phyloP scores from a whole-genome alignment of 2,888 invertebrate species.

The Ptycholaimellus sp. region DNA sequence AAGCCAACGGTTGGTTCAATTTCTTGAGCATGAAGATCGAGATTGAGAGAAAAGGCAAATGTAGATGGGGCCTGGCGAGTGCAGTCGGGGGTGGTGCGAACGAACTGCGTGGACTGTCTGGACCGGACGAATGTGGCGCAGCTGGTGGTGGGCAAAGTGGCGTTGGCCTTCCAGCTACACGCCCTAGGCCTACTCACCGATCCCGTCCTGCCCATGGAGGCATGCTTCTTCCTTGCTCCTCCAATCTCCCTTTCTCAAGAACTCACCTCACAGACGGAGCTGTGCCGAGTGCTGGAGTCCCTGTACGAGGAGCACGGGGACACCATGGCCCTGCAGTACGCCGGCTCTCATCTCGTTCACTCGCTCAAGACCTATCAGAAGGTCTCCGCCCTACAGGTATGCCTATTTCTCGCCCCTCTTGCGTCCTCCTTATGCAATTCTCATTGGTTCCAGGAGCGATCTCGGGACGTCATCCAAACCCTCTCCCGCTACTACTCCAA shows the following conservation, averaged over 20 bases:
- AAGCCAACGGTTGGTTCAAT: too few species aligned
- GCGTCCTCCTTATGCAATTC: neutral
- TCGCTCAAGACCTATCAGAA: conserved; percentile 45
- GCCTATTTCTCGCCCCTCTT: neutral
- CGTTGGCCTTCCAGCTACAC: conserved; percentile 43
- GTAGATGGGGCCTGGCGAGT: conserved; percentile 7
- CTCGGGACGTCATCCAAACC: conserved; percentile 94
- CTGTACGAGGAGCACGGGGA: conserved; percentile 95
- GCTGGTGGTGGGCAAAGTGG: conserved; percentile 42
- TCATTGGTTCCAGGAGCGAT: conserved; percentile 28
- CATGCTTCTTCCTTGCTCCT: too few species aligned
- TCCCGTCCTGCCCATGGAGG: conserved; percentile 59
- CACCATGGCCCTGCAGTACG: conserved; percentile 81
- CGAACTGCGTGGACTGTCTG: conserved; percentile 94
- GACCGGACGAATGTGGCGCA: conserved; percentile 97
- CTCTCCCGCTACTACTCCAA: conserved; percentile 75
- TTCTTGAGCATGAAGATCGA: too few species aligned
- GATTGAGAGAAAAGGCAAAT: too few species aligned
- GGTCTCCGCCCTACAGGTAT: conserved; percentile 22
- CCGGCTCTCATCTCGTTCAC: conserved; percentile 91
- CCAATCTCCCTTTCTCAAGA: too few species aligned
- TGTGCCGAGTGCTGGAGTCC: conserved; percentile 44
- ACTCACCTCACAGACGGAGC: conserved; percentile 5
- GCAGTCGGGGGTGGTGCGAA: conserved; percentile 40
- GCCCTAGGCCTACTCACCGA: conserved; percentile 60